Evolutionary conservation across 2,113 vertebrate genomes (phyloP).

Genomic region (Xenotilapia caudafasciata): DNA sequence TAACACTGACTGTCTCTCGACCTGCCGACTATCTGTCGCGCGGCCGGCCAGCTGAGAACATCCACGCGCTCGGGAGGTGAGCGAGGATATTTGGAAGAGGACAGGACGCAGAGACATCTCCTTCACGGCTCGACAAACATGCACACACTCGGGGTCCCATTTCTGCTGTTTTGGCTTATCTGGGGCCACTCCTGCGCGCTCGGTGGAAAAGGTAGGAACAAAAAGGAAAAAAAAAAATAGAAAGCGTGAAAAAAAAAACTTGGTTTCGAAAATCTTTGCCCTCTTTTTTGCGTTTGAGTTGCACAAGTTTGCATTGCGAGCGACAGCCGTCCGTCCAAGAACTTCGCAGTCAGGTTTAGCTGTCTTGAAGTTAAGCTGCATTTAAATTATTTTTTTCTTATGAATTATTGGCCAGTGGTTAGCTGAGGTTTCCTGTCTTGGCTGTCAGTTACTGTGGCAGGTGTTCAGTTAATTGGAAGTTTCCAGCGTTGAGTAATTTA

Average conservation of each 20-base stretch:
- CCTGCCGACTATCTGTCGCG: not conserved
- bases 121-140: conserved; percentile 25
- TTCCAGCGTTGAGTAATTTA: not conserved
- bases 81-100: conserved; percentile 32
- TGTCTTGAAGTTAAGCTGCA: not conserved
- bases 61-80: not conserved
- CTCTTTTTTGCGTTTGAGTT: not conserved
- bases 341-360: not conserved
- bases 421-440: not conserved
- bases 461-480: not conserved
- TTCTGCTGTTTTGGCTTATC: conserved; percentile 48
- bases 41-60: not conserved
- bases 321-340: not conserved
- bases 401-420: not conserved
- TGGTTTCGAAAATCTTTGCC: not conserved
- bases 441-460: not conserved
- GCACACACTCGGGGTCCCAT: conserved; percentile 36
- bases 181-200: conserved; percentile 45
- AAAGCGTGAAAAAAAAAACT: not conserved
- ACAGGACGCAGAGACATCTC: conserved; percentile 28
- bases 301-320: conserved; percentile 7
- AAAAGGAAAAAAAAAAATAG: not conserved
- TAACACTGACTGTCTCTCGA: conserved; percentile 2
- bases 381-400: not conserved
- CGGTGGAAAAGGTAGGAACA: conserved; percentile 67